These are phyloP conservation scores for Seladonia tumulorum DNA, from an alignment of 2,888 invertebrate genomes.

Conservation along the genomic window DNA sequence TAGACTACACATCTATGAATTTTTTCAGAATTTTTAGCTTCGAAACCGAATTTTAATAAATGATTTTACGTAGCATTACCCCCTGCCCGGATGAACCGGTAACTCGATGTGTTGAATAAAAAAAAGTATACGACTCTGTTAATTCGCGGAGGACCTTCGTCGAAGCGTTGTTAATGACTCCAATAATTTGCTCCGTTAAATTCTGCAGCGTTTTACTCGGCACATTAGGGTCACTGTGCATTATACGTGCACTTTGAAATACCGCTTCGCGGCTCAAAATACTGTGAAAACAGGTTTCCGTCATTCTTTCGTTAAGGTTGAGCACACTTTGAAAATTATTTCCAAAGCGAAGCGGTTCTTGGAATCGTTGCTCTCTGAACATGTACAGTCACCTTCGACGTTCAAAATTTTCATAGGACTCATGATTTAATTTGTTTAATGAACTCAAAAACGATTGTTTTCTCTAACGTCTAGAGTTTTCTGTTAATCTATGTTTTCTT, in stretches of 20 bases:
- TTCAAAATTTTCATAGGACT: not conserved
- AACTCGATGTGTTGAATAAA: not conserved
- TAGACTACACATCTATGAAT: no score
- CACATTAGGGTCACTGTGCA: not conserved
- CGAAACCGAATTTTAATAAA: no score
- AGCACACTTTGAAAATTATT: not conserved
- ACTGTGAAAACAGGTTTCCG: not conserved
- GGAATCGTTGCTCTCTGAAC: not conserved
- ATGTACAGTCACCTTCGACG: not conserved
- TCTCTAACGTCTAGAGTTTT: no score
- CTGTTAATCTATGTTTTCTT: no score
- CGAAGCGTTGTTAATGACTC: not conserved
- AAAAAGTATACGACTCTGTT: not conserved
- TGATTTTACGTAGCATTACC: no score
- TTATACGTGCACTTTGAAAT: not conserved
- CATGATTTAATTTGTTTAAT: not conserved
- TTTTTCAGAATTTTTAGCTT: no score
- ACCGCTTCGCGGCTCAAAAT: not conserved
- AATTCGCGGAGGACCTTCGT: not conserved
- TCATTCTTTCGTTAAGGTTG: not conserved
- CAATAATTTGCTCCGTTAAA: not conserved
- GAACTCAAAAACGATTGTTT: no score
- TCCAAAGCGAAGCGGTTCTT: not conserved
- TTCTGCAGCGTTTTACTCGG: not conserved
- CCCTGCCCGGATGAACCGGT: not conserved